These are phyloP conservation scores for Drosophila carrolli DNA, from an alignment of 1,140 invertebrate species.

Conservation along the genomic window DNA sequence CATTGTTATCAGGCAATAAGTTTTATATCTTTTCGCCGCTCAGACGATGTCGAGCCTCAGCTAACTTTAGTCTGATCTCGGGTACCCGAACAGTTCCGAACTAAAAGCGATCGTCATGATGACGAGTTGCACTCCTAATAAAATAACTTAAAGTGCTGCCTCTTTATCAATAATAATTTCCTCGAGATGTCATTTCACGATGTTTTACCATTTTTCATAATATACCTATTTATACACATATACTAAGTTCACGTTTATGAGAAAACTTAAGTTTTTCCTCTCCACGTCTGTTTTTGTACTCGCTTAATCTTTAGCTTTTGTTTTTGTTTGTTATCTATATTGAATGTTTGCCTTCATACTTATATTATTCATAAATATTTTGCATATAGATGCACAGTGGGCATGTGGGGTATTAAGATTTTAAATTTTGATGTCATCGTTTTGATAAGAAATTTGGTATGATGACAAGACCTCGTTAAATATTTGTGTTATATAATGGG, in stretches of 20 bases:
- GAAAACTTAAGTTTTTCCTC: not conserved
- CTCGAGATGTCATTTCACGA: constrained; percentile 1
- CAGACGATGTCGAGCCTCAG: constrained; percentile 3
- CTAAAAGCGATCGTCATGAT: constrained; percentile 42
- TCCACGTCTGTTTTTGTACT: constrained; percentile 12
- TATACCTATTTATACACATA: constrained; percentile 2
- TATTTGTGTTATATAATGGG: too few species aligned
- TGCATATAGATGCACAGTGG: constrained; percentile 41
- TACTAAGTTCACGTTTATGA: not conserved
- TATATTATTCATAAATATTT: constrained; percentile 30
- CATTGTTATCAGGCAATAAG: constrained; percentile 14
- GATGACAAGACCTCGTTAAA: too few species aligned
- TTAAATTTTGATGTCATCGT: too few species aligned
- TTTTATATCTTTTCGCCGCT: constrained; percentile 27
- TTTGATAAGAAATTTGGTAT: too few species aligned
- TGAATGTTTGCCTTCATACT: constrained; percentile 41
- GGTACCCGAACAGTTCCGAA: constrained; percentile 13
- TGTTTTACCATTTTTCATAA: constrained; percentile 16
- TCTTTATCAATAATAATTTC: constrained; percentile 28
- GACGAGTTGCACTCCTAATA: constrained; percentile 17
- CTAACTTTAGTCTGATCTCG: constrained; percentile 14
- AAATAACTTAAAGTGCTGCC: constrained; percentile 4
- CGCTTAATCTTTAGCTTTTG: constrained; percentile 12
- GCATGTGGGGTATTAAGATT: not conserved
- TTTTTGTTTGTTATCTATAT: constrained; percentile 49